These are phyloP conservation scores for Antigone vipio DNA, from an alignment of 2,113 vertebrate species.

Conservation along the genomic window DNA sequence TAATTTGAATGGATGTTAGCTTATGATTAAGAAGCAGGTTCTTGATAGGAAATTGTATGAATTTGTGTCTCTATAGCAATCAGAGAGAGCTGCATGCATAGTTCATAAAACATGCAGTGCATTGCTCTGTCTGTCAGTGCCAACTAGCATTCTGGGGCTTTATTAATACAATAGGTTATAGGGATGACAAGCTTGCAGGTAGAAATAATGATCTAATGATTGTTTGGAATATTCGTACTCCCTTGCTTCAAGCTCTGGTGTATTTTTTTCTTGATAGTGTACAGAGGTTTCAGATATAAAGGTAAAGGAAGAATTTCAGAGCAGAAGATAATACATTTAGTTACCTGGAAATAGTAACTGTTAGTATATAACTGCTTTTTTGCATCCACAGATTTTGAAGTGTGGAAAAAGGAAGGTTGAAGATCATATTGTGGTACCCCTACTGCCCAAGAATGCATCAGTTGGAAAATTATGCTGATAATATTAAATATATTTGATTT, in stretches of 20 bases:
- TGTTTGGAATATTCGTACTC: slow-evolving; percentile 3
- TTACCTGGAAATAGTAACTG: background rate
- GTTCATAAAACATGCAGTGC: slow-evolving; percentile 28
- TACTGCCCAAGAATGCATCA: background rate
- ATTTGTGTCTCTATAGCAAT: slow-evolving; percentile 37
- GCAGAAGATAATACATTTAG: background rate
- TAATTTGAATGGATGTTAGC: slow-evolving; percentile 60
- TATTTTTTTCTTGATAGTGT: background rate
- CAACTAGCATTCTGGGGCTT: slow-evolving; percentile 5
- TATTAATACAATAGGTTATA: slow-evolving; percentile 47
- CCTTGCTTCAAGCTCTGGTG: background rate
- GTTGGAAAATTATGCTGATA: background rate
- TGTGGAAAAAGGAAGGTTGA: background rate
- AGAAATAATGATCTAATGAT: slow-evolving; percentile 50
- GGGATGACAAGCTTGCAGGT: slow-evolving; percentile 41
- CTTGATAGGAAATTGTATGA: slow-evolving; percentile 20
- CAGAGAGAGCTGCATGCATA: background rate
- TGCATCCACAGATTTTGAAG: background rate
- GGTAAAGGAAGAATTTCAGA: background rate
- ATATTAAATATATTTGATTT: background rate
- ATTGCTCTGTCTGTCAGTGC: slow-evolving; percentile 6
- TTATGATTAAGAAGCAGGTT: slow-evolving; percentile 30
- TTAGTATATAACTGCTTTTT: background rate
- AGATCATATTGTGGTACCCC: background rate
- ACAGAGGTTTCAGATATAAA: background rate